Evolutionary conservation across 2,113 vertebrate species (phyloP).

Genomic region (Taurulus bubalis): DNA sequence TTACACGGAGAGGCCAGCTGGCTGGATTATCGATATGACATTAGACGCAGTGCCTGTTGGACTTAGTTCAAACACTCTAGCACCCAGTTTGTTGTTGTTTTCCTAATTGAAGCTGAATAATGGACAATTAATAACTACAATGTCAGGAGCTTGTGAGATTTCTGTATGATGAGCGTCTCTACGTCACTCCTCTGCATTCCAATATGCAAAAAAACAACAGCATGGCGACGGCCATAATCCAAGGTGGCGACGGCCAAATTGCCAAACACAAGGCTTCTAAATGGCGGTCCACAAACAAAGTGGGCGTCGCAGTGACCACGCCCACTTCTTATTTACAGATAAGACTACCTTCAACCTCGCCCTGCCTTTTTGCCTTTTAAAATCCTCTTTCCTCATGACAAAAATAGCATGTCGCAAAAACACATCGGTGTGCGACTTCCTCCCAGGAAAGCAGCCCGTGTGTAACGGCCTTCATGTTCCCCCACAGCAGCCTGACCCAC

Average conservation of each 20-base stretch:
- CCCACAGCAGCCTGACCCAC: conserved; percentile 10
- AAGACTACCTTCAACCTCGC: too few species aligned
- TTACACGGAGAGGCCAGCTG: conserved; percentile 11
- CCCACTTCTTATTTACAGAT: too few species aligned
- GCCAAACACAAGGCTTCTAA: too few species aligned
- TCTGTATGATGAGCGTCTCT: conserved; percentile 10
- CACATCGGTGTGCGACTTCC: background rate
- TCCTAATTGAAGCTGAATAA: conserved; percentile 32
- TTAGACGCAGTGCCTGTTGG: conserved; percentile 18
- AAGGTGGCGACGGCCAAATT: too few species aligned
- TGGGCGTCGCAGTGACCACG: too few species aligned
- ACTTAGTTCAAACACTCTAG: conserved; percentile 28
- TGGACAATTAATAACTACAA: conserved; percentile 17
- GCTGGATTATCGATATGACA: conserved; percentile 38
- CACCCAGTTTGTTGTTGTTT: conserved; percentile 33
- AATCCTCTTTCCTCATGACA: too few species aligned
- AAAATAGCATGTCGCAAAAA: too few species aligned
- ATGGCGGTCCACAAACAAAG: too few species aligned
- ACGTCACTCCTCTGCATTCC: too few species aligned
- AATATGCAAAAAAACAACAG: too few species aligned
- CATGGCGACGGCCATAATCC: too few species aligned
- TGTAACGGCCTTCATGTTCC: background rate
- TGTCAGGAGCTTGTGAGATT: conserved; percentile 29
- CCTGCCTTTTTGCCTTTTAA: too few species aligned
- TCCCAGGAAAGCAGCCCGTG: background rate